A percentile compares a stretch with the other conserved stretches of the same genome.
Conservation (phyloP, 2,888 invertebrate genomes). For the Cyrtodaria siliqua region DNA sequence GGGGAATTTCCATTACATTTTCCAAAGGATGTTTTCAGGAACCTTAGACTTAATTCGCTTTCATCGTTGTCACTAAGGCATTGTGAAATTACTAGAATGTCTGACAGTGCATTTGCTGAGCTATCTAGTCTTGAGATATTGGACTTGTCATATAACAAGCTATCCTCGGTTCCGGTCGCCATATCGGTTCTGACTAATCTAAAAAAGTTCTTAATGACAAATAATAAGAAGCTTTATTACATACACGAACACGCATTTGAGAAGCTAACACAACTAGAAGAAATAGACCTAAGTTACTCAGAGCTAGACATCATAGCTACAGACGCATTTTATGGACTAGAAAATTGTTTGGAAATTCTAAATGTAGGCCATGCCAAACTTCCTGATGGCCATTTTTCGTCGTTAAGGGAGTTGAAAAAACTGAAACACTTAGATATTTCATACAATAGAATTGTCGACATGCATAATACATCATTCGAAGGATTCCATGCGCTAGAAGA, state of each 20-base stretch:
- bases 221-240: conserved; percentile 48
- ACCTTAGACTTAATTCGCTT: conserved; percentile 32
- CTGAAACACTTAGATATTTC: conserved; percentile 51
- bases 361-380: conserved; percentile 42
- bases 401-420: conserved; percentile 36
- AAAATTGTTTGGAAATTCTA: conserved; percentile 37
- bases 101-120: conserved; percentile 34
- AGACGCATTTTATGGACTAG: conserved; percentile 48
- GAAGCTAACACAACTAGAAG: conserved; percentile 29
- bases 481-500: conserved; percentile 51
- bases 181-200: conserved; percentile 44
- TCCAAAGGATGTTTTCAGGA: conserved; percentile 34
- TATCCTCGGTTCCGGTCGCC: conserved; percentile 45
- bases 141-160: conserved; percentile 55
- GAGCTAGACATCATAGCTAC: conserved; percentile 39
- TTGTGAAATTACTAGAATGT: conserved; percentile 51
- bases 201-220: conserved; percentile 33
- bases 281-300: conserved; percentile 51
- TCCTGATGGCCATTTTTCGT: conserved; percentile 53
- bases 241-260: conserved; percentile 55
- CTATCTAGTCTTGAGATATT: conserved; percentile 39
- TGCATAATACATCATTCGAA: conserved; percentile 60
- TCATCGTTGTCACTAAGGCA: conserved; percentile 32
- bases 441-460: conserved; percentile 58
- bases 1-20: conserved; percentile 49